These are phyloP conservation scores for Paramormyrops kingsleyae DNA, from an alignment of 2,113 vertebrate species.

Conservation along the genomic window DNA sequence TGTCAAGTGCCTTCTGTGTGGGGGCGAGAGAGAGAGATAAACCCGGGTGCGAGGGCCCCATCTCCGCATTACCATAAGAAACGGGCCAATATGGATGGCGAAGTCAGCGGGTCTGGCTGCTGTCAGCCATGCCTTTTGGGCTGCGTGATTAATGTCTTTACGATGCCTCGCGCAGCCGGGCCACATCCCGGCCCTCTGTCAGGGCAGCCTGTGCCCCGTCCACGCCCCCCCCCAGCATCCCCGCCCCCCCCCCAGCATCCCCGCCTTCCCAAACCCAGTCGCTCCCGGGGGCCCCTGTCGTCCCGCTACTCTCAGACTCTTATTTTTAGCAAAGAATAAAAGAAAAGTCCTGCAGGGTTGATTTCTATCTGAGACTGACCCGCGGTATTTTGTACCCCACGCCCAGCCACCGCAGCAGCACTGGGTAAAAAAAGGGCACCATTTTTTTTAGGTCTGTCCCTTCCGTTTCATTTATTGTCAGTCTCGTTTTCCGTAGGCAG, in stretches of 20 bases:
- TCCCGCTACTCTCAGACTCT: not conserved
- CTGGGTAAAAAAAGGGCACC: not conserved
- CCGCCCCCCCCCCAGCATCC: not conserved
- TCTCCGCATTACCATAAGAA: constrained; percentile 90
- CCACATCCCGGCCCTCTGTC: constrained; percentile 61
- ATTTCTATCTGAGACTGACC: not conserved
- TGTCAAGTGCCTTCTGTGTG: constrained; percentile 55
- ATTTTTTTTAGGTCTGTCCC: not conserved
- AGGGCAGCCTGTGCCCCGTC: constrained; percentile 39
- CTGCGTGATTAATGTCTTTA: constrained; percentile 97
- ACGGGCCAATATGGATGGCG: constrained; percentile 65
- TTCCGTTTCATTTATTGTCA: not conserved
- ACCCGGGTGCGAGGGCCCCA: constrained; percentile 65
- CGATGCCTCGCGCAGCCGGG: constrained; percentile 79
- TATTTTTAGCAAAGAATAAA: not conserved
- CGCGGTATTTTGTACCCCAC: not conserved
- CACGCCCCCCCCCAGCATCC: not conserved
- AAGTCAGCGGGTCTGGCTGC: constrained; percentile 66
- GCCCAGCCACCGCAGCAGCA: not conserved
- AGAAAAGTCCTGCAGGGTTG: not conserved
- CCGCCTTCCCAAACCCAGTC: constrained; percentile 8
- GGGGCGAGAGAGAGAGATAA: constrained; percentile 61
- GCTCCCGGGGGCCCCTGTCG: not conserved
- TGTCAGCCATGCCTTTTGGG: constrained; percentile 83
- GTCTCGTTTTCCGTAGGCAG: not conserved